A percentile compares a stretch with the other conserved stretches of the same genome.
These are phyloP conservation scores for Drosophila imparisetae DNA, from an alignment of 2,888 invertebrate genomes.

Conservation along the genomic window DNA sequence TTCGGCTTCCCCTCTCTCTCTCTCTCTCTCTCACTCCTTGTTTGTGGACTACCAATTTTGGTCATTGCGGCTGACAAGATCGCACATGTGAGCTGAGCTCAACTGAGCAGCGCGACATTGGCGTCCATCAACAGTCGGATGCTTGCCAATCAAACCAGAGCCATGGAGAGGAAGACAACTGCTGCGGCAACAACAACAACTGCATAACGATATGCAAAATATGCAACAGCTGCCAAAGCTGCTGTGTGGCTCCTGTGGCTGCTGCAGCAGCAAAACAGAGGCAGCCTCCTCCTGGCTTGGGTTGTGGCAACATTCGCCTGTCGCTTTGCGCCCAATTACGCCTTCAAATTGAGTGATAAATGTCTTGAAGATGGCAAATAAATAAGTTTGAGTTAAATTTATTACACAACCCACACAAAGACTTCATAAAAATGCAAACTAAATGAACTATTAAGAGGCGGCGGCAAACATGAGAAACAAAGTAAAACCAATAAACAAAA, in stretches of 20 bases:
- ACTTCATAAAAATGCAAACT: conserved; percentile 81
- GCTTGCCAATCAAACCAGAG: conserved; percentile 45
- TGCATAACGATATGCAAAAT: conserved; percentile 81
- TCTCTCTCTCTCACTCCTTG: not conserved
- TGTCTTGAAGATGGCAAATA: conserved; percentile 79
- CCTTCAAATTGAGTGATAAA: conserved; percentile 81
- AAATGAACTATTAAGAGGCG: conserved; percentile 79
- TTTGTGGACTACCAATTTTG: conserved; percentile 52
- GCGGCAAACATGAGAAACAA: conserved; percentile 76
- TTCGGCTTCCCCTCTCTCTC: not conserved
- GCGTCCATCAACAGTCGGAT: conserved; percentile 50
- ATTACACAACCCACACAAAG: conserved; percentile 82
- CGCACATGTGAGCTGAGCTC: conserved; percentile 41
- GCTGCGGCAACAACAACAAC: conserved; percentile 27
- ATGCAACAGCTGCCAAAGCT: conserved; percentile 70
- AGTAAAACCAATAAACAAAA: conserved; percentile 53
- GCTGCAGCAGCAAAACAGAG: conserved; percentile 4
- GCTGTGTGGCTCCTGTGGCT: conserved; percentile 38
- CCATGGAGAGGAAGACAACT: conserved; percentile 23
- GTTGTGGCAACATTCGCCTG: conserved; percentile 64
- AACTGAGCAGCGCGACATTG: conserved; percentile 25
- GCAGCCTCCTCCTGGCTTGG: conserved; percentile 16
- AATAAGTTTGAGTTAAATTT: conserved; percentile 80
- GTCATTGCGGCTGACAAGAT: conserved; percentile 56
- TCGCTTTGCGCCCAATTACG: conserved; percentile 81